These are phyloP conservation scores for Drosophila jambulina DNA, from an alignment of 1,140 invertebrate species.

Conservation along the genomic window DNA sequence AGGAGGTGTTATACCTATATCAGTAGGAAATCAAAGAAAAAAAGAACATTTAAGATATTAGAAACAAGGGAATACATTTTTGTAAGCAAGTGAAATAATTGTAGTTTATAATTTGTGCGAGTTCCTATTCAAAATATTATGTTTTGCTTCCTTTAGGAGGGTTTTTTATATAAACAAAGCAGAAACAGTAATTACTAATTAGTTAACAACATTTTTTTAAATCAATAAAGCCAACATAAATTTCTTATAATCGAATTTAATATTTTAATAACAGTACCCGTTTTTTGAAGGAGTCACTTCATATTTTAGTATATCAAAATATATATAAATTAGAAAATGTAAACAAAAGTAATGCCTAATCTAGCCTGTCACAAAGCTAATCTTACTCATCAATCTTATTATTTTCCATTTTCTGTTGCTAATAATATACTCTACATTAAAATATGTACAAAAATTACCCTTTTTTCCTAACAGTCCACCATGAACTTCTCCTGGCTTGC, in stretches of 20 bases:
- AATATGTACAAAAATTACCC: neutral
- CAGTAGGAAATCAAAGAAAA: no score
- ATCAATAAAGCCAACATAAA: no score
- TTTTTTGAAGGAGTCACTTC: no score
- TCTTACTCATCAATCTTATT: conserved; percentile 4
- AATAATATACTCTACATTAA: neutral
- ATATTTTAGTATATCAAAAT: neutral
- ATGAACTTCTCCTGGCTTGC: conserved; percentile 80
- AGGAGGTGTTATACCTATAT: neutral
- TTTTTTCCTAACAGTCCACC: conserved; percentile 8
- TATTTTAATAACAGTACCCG: no score
- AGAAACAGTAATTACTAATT: no score
- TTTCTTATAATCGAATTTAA: no score
- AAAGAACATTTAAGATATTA: no score
- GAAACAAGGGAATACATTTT: neutral
- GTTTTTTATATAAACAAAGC: no score
- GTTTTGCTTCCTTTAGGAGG: no score
- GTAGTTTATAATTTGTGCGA: neutral
- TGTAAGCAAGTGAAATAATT: neutral
- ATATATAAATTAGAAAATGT: neutral
- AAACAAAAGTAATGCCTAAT: neutral
- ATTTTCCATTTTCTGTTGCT: neutral
- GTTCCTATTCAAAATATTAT: neutral
- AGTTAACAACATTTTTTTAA: no score
- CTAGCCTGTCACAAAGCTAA: neutral